phyloP scores from a whole-genome alignment of 2,888 invertebrate genomes.

The Diarsia dahlii region DNA sequence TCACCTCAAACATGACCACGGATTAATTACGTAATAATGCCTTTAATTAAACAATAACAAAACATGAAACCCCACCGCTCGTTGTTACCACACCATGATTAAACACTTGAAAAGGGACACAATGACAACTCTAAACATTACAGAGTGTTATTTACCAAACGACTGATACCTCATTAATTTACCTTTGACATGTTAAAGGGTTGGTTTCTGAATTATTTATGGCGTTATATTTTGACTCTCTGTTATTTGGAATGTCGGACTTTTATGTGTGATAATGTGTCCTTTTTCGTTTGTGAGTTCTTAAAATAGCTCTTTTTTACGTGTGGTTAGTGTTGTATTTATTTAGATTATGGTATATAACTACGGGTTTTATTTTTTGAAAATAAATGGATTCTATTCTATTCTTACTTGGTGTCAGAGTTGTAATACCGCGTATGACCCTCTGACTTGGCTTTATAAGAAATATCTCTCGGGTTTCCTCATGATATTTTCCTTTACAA shows the following conservation, averaged over 20 bases:
- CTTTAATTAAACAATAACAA: neutral
- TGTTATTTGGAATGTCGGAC: neutral
- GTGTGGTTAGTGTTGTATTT: no score
- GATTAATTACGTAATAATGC: neutral
- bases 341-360: no score
- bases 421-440: no score
- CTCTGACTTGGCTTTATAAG: no score
- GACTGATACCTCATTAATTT: conserved; percentile 51
- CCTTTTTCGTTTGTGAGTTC: neutral
- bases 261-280: neutral
- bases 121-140: conserved; percentile 8
- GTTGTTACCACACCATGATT: conserved; percentile 12
- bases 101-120: conserved; percentile 15
- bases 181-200: conserved; percentile 45
- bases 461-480: no score
- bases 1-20: neutral
- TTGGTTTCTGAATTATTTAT: conserved; percentile 51
- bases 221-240: conserved; percentile 17
- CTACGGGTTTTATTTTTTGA: no score
- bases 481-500: no score
- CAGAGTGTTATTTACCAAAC: conserved; percentile 41
- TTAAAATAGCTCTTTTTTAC: no score
- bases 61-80: neutral
- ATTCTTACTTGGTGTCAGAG: no score
- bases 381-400: no score